phyloP scores from a whole-genome alignment of 1,140 invertebrate species.

The Delia radicum region DNA sequence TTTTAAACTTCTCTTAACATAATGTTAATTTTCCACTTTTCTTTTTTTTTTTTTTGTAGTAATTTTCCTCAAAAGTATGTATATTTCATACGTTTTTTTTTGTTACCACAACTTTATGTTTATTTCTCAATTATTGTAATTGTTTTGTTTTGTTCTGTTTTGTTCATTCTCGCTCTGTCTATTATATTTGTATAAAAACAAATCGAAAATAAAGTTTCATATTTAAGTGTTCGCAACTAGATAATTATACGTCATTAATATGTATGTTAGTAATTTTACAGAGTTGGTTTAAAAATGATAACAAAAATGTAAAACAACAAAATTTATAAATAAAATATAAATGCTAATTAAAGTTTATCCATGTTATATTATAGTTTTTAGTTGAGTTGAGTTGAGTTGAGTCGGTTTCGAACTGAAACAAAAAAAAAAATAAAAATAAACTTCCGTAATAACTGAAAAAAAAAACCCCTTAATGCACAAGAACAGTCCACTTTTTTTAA shows the following conservation, averaged over 20 bases:
- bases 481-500: slow-evolving; percentile 25
- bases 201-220: not conserved
- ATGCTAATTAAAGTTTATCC: not conserved
- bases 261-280: not conserved
- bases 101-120: not conserved
- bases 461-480: too few species aligned
- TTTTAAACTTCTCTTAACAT: not conserved
- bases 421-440: not conserved
- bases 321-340: not conserved
- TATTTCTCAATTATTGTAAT: not conserved
- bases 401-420: not conserved
- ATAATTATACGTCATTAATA: slow-evolving; percentile 14
- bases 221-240: slow-evolving; percentile 16
- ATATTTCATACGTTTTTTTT: too few species aligned
- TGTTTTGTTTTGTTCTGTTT: not conserved
- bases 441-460: not conserved
- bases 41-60: not conserved
- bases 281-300: not conserved
- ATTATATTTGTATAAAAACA: not conserved
- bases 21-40: not conserved
- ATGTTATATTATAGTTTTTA: not conserved
- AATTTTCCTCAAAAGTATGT: not conserved
- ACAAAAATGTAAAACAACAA: not conserved
- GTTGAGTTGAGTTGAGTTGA: too few species aligned
- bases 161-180: too few species aligned